Base-by-base conservation (phyloP, 1,140 invertebrate genomes). In the Aphis craccivora region DNA sequence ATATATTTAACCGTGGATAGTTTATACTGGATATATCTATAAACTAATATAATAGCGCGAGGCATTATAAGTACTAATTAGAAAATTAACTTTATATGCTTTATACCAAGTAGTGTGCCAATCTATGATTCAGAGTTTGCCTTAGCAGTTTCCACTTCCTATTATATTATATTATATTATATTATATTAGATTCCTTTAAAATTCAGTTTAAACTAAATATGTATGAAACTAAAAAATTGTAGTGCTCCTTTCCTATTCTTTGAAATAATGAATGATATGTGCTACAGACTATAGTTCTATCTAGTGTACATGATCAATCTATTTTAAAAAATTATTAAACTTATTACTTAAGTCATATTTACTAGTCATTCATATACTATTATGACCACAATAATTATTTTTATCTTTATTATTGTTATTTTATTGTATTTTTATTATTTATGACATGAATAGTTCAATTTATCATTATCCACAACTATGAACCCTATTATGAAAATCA, bases 381-480 rank as follows among this genome's bases (percentile, higher is more conserved):
- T n/a, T 76, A 76, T n/a, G 14, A 76, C n/a, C 14, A 6, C 30
- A 76, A 35, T 76, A n/a, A 76, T n/a, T n/a, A n/a, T 76, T 60
- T 76, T 76, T n/a, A n/a, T 76, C 30, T 76, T 76, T n/a, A 76
- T 76, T 18, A 67, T 67, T 67, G 30, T 67, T 67, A 67, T 67
- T 76, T 76, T 67, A n/a, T 67, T 67, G 60, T 67, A 67, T 67
- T 76, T 76, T n/a, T n/a, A n/a, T 35, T n/a, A 76, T 76, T 35
- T n/a, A 76, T 76, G 20, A n/a, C 20, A 35, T 76, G n/a, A 14
- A 76, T 30, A 18, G 18, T 76, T 76, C 14, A 76, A 76, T 35
- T 35, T 76, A 14, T 18, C 30, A 76, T 76, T 76, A 35, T n/a
- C 3, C 5, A 76, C 2, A 76, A 1, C 6, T 76, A 14, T n/a